phyloP scores from a whole-genome alignment of 2,888 invertebrate genomes.

The Lasioglossum pauxillum region DNA sequence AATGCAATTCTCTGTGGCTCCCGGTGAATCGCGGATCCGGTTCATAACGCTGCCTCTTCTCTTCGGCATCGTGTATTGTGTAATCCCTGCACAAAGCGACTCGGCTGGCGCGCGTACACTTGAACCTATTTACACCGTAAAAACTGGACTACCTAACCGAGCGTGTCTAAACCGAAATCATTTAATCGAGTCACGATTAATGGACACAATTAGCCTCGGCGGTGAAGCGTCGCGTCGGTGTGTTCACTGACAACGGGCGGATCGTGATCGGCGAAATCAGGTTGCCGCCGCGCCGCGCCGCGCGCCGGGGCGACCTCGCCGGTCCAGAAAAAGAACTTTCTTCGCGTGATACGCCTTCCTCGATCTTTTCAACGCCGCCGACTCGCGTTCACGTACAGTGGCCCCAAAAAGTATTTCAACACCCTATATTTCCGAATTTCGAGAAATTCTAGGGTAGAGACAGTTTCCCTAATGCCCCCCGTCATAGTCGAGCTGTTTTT shows the following conservation, averaged over 20 bases:
- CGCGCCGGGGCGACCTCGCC: slow-evolving; percentile 46
- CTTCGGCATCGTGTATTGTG: slow-evolving; percentile 26
- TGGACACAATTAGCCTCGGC: slow-evolving; percentile 70
- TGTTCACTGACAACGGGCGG: slow-evolving; percentile 37
- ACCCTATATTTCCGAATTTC: neutral
- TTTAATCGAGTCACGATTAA: slow-evolving; percentile 73
- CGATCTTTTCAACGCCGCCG: slow-evolving; percentile 9
- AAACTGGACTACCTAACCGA: slow-evolving; percentile 60
- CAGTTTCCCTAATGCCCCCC: neutral
- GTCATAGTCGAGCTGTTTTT: too few relatives aligned
- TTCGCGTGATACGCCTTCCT: slow-evolving; percentile 40
- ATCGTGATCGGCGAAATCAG: slow-evolving; percentile 66
- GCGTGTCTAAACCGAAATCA: slow-evolving; percentile 65
- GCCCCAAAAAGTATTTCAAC: neutral
- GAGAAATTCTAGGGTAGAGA: neutral
- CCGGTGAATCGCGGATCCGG: neutral
- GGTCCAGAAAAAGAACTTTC: slow-evolving; percentile 65
- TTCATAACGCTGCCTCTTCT: neutral
- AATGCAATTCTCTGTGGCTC: neutral
- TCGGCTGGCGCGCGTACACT: slow-evolving; percentile 25
- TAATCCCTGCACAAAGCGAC: slow-evolving; percentile 37
- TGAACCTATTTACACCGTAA: slow-evolving; percentile 47
- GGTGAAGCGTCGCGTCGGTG: slow-evolving; percentile 56
- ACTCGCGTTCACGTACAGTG: neutral
- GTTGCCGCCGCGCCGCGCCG: slow-evolving; percentile 35